These are phyloP conservation scores for Falco columbarius DNA, from an alignment of 2,797 vertebrate genomes.

Conservation along the genomic window DNA sequence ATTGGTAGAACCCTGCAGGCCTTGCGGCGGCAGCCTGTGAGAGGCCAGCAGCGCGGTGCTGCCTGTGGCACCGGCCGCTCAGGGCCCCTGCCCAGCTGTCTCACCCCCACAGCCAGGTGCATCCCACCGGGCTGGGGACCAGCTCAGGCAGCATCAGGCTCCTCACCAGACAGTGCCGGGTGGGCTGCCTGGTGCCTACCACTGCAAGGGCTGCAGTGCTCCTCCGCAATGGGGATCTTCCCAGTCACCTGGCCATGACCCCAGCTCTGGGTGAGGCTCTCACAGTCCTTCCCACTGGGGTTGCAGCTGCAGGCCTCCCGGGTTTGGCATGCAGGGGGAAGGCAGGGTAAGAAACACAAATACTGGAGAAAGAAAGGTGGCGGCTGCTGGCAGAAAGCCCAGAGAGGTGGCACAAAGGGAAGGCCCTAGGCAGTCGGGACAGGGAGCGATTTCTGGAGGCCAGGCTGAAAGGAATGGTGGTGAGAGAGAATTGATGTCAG, in stretches of 20 bases:
- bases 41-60: fast-evolving
- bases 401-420: background rate
- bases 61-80: fast-evolving
- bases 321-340: background rate
- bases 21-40: fast-evolving
- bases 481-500: background rate
- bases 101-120: fast-evolving
- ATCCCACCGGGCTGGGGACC: background rate
- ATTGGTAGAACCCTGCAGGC: background rate
- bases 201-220: background rate
- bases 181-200: background rate
- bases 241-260: background rate
- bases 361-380: background rate
- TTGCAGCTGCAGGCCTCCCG: background rate
- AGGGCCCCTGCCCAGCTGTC: background rate
- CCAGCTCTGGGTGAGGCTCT: background rate
- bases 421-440: background rate
- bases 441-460: background rate
- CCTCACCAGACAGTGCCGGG: too few relatives aligned
- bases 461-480: background rate
- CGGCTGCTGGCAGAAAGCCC: background rate
- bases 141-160: background rate
- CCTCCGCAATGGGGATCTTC: fast-evolving
- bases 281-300: background rate
- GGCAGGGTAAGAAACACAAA: background rate